phyloP scores from a whole-genome alignment of 2,888 invertebrate genomes.

The Ametastegia equiseti region DNA sequence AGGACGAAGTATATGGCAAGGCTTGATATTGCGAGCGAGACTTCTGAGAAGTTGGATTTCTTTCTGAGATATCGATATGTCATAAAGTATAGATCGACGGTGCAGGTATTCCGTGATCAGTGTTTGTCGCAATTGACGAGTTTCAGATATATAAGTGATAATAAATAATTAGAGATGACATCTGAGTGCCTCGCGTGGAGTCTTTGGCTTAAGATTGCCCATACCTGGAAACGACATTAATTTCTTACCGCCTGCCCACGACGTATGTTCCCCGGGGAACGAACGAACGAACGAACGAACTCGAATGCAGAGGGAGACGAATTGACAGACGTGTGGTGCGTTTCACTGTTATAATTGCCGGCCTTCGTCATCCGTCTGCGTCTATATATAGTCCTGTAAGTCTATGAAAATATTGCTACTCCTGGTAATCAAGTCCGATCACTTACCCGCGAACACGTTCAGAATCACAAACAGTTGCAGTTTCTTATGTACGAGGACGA shows the following conservation, averaged over 20 bases:
- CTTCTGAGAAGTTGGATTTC: conserved; percentile 32
- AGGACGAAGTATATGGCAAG: neutral
- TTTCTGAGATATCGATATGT: conserved; percentile 41
- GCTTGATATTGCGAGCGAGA: neutral
- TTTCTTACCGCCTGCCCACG: conserved; percentile 46
- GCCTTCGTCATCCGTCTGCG: conserved; percentile 35
- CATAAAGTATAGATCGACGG: conserved; percentile 42
- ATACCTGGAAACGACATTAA: conserved; percentile 44
- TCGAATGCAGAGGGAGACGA: neutral
- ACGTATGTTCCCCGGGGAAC: conserved; percentile 36
- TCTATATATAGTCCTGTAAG: conserved; percentile 38
- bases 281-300: neutral
- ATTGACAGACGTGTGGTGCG: conserved; percentile 17
- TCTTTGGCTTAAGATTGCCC: conserved; percentile 42
- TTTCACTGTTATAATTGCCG: conserved; percentile 48
- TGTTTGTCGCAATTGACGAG: conserved; percentile 36
- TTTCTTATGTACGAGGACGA: conserved; percentile 21
- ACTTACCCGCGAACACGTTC: conserved; percentile 43
- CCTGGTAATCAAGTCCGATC: conserved; percentile 42
- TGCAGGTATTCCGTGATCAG: conserved; percentile 13
- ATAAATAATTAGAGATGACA: conserved; percentile 48
- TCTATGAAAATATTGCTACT: conserved; percentile 37
- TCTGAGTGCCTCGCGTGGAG: conserved; percentile 2
- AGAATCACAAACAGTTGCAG: conserved; percentile 33
- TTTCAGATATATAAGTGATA: conserved; percentile 17